Conservation (phyloP, 1,140 invertebrate species). For the Drosophila parvula region DNA sequence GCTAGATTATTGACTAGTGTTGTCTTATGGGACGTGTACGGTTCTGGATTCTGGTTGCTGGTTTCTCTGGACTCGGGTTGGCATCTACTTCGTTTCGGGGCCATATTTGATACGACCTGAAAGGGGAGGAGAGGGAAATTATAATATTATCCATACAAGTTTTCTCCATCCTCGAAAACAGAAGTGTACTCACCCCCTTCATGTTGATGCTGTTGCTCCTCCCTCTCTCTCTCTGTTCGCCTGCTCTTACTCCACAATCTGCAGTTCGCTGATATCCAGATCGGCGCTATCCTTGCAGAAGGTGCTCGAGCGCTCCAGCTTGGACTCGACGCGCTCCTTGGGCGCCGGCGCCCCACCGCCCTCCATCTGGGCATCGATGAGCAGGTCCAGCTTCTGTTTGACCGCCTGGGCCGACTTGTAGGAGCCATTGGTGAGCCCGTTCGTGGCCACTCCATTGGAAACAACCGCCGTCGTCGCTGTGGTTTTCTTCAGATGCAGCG, state of each 20-base stretch:
- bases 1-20: conserved; percentile 82
- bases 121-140: neutral
- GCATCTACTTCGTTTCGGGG: conserved; percentile 29
- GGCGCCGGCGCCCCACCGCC: conserved; percentile 10
- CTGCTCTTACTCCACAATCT: conserved; percentile 75
- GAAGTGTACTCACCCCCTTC: neutral
- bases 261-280: conserved; percentile 72
- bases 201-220: conserved; percentile 1
- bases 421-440: conserved; percentile 52
- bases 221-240: neutral
- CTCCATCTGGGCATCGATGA: conserved; percentile 66
- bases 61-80: conserved; percentile 18
- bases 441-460: conserved; percentile 39
- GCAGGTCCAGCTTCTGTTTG: conserved; percentile 78
- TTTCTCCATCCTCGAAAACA: neutral
- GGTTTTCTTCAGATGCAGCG: conserved; percentile 81
- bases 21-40: conserved; percentile 78
- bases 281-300: conserved; percentile 83
- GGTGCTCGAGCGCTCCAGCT: conserved; percentile 82
- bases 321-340: conserved; percentile 69
- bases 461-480: conserved; percentile 20
- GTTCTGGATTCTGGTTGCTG: conserved; percentile 33
- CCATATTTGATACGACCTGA: conserved; percentile 70
- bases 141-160: no score
- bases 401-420: conserved; percentile 69